Base-by-base conservation (phyloP, 2,888 invertebrate genomes). In the Ophion costatus region DNA sequence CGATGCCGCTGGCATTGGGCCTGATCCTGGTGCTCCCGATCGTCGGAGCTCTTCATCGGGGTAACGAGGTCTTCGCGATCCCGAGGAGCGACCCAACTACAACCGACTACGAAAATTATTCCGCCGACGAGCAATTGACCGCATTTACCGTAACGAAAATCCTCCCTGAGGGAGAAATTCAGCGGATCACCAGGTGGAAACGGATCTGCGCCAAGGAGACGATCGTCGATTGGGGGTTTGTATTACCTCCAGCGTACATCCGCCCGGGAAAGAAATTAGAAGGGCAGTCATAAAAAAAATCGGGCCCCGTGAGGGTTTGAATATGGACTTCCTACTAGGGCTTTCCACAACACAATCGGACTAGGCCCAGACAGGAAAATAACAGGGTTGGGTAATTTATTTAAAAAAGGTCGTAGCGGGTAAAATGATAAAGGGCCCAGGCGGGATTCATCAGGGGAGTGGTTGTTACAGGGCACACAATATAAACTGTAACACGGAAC, bases 151-250 rank as follows among this genome's bases (percentile, higher is more conserved):
- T 96, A 92, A 95, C 95, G 24, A 96, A 96, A 90, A 94, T 94
- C 74, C 94, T 97, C 83, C 92, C 95, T 80, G 97, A 97, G 91
- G 97, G 97, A 3, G 96, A 97, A 91, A 94, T 95, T 87, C 97
- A 97, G 79, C 89, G 90, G 75, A 81, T 91, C 84, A 86, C 91
- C 80, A 89, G 88, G 66, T 92, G 90, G 91, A 89, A 90, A 9
- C 90, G 90, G 80, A 89, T 90, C 75, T 93, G 93, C 87, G 92
- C 91, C 71, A 92, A 90, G 80, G 93, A 93, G 80, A 90, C 90
- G n/a, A 86, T 88, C 83, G 87, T 92, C 82, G 88, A 90, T 85
- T 91, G 91, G 90, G 93, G 92, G 93, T 93, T 89, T 83, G 92
- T 87, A 83, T 73, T n/a, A 59, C 74, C n/a, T 70, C 29, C 57